Evolutionary conservation across 2,888 invertebrate species (phyloP), one percentile per base, ranked within the genome.

Genomic region (Dascillus cervinus): DNA sequence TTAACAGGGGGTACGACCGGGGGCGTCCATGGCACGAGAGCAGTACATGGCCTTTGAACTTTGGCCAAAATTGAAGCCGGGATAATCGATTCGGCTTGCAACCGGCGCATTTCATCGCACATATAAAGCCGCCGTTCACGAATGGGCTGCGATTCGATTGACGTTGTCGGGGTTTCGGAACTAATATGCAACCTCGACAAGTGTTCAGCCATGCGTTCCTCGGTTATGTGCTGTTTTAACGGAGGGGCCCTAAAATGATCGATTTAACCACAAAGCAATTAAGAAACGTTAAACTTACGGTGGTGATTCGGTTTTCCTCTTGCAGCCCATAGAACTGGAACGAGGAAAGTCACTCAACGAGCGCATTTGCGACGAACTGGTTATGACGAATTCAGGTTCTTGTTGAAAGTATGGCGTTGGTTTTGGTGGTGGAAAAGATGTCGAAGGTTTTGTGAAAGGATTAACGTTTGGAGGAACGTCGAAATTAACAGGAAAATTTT

Each of bases 141-240:
- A 8, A 43, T 39, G 5, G 52, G 42, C 29, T 60, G 58, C 3
- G 41, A 48, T 46, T 62, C 60, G 22, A 46, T 47, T 8, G 43
- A 32, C 10, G 47, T 33, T 3, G 52, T 25, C 3, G 47, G 50
- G 3, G 62, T 60, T 53, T 64, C 63, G 4, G 65, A 58, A 50
- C 68, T 72, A 45, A 88, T 84, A 54, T 85, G 84, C 15, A 88
- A 66, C 19, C 79, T 75, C 44, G 75, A 79, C 41, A 88, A 72
- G 52, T 86, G 84, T 12, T 82, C 84, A 0, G 85, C 80, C 78
- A 88, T 87, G 60, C 81, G 83, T 53, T 87, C 87, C 58, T 87
- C 87, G 0, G 85, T 84, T 41, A 87, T 85, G 21, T 80, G 71
- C 56, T 85, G 83, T 55, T 88, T 88, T 4, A 70, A 56, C 24